Evolutionary conservation across 2,113 vertebrate genomes (phyloP), one percentile per base, ranked within the genome.

Genomic region (Cynocephalus volans): DNA sequence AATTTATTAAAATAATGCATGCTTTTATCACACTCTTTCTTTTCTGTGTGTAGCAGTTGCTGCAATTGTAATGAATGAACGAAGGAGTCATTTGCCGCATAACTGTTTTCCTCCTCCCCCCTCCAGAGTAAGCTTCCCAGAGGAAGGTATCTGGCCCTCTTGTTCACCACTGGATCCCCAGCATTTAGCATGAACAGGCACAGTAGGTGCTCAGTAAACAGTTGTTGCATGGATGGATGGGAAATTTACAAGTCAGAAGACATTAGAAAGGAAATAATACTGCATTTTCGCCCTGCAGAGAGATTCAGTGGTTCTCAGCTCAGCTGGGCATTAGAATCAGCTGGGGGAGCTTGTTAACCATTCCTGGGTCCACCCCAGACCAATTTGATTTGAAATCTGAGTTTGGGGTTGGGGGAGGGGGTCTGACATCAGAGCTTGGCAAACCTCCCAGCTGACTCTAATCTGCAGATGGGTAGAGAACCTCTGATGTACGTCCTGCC

Each of bases 351-450:
- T 17, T 65, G 2, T 31, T 41, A 83, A 6, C 26, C 41, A 21
- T 33, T 36, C 23, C 45, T 11, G 62, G 48, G n/a, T 52, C 21
- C 18, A 10, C 36, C 31, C 33, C 8, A 52, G 52, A 50, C 14
- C 56, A 28, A 5, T 19, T 12, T 0, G 17, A 33, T 33, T 69
- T 76, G 93, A 72, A 87, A 21, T 93, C 75, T 92, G 67, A 50
- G 14, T 18, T 18, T 56, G 60, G 14, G 13, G 3, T 23, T 1
- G 14, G 15, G 15, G 48, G 10, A 1, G 11, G 3, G 15, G 28
- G 33, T 81, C 26, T 26, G 80, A 24, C 56, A 18, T 56, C n/a
- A 48, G 84, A 72, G 36, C 21, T 82, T 72, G 50, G 41, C n/a
- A 52, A 6, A 56, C 14, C 75, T 21, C 36, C 52, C 11, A 15